These are phyloP conservation scores for Metridium senile DNA, from an alignment of 92 coral and sea anemone genomes.

Conservation along the genomic window DNA sequence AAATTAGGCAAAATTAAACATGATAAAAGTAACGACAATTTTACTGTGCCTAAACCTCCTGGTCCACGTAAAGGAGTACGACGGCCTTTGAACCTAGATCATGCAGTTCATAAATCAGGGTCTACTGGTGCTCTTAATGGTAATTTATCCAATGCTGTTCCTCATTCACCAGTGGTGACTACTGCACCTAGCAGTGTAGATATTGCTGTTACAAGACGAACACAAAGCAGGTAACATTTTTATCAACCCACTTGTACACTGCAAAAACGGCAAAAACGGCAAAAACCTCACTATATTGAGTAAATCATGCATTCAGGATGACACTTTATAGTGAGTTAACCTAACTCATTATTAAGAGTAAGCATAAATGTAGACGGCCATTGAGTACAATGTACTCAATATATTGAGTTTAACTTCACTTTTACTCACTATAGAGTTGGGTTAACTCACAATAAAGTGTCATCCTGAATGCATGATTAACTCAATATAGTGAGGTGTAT, in stretches of 20 bases:
- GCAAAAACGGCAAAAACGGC: no score
- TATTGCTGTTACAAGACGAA: slow-evolving; percentile 69
- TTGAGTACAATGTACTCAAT: no score
- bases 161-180: slow-evolving; percentile 51
- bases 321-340: no score
- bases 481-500: no score
- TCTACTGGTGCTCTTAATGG: slow-evolving; percentile 46
- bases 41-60: slow-evolving; percentile 87
- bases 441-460: no score
- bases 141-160: slow-evolving; percentile 6
- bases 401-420: no score
- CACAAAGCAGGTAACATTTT: slow-evolving; percentile 86
- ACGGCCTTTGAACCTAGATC: slow-evolving; percentile 75
- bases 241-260: not conserved
- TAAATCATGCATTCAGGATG: no score
- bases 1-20: slow-evolving; percentile 37
- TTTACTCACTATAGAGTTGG: no score
- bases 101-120: slow-evolving; percentile 51
- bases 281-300: no score
- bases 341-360: no score
- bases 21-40: slow-evolving; percentile 42
- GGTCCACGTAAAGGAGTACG: slow-evolving; percentile 83
- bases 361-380: no score
- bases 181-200: slow-evolving; percentile 67
- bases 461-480: no score